Evolutionary conservation across 2,113 vertebrate species (phyloP).

Genomic region (Machaerirhynchus nigripectus): DNA sequence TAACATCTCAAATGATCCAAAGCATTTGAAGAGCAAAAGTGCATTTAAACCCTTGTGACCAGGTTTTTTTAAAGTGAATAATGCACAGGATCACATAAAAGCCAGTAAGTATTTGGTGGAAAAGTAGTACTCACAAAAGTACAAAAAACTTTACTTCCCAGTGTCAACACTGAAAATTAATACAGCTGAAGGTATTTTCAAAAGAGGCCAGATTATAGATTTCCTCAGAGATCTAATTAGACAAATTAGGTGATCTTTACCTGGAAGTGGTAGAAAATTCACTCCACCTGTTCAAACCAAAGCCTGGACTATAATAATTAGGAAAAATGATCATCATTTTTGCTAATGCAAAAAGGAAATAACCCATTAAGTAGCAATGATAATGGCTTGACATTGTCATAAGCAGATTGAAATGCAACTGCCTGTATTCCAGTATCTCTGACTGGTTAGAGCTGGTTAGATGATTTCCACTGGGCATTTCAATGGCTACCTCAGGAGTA

Average conservation of each 20-base stretch:
- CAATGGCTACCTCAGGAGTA: background rate
- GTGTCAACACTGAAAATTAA: background rate
- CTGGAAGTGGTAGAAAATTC: background rate
- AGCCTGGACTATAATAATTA: background rate
- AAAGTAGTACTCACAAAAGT: background rate
- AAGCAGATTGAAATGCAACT: background rate
- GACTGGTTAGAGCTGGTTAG: background rate
- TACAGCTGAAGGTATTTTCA: background rate
- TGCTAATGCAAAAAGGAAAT: slow-evolving; percentile 1
- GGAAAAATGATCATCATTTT: background rate
- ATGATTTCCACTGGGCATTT: background rate
- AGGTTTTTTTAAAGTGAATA: background rate
- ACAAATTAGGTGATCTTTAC: background rate
- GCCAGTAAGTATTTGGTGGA: background rate
- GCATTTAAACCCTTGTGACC: background rate
- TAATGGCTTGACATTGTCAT: background rate
- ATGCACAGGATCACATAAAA: background rate
- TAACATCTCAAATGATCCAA: background rate
- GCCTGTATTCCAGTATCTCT: background rate
- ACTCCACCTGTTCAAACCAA: background rate
- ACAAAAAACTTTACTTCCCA: background rate
- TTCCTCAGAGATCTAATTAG: background rate
- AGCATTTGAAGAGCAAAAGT: background rate
- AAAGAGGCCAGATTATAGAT: background rate
- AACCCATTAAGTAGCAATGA: background rate